Evolutionary conservation across 2,113 vertebrate genomes (phyloP), one percentile per base, ranked within the genome.

Genomic region (Helogale parvula): DNA sequence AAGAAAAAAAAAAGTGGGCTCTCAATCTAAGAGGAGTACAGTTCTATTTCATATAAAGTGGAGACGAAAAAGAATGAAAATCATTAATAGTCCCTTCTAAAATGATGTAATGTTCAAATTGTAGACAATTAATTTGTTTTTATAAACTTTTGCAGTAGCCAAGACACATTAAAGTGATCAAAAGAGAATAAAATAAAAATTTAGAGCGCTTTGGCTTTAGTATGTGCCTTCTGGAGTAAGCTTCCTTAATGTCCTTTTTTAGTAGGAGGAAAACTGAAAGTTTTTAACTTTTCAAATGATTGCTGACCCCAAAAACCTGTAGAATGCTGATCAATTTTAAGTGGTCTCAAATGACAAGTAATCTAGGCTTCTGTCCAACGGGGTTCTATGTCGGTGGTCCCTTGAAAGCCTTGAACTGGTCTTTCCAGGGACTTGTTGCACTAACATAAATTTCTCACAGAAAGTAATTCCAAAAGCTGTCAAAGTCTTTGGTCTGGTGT

Each of bases 401-500:
- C 4, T 88, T 71, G 60, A 38, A 71, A 72, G 10, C 21, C 11
- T 76, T 81, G n/a, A 65, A 65, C 5, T 92, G 31, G 41, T 45
- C 68, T 80, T 89, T 63, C 29, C 27, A 86, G 31, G n/a, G 19
- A 82, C 52, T 89, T 82, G 25, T 69, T 63, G 25, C 65, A 66
- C 15, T 68, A 68, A 88, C 38, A 68, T 79, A 93, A 45, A 76
- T 89, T 89, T 92, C 72, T 76, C 66, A 7, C 45, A 57, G 45
- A 97, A 94, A 52, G 31, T 69, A 80, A 89, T 86, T 89, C 7
- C 91, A 85, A 89, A 93, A 94, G n/a, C 31, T 63, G 23, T 80
- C 15, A 21, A 54, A 66, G 47, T 57, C 35, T 45, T 95, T 74
- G 13, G 45, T 38, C 63, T 72, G 7, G 27, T 31, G 45, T 41